Evolutionary conservation across 2,113 vertebrate species (phyloP).

Genomic region (Pollachius pollachius): DNA sequence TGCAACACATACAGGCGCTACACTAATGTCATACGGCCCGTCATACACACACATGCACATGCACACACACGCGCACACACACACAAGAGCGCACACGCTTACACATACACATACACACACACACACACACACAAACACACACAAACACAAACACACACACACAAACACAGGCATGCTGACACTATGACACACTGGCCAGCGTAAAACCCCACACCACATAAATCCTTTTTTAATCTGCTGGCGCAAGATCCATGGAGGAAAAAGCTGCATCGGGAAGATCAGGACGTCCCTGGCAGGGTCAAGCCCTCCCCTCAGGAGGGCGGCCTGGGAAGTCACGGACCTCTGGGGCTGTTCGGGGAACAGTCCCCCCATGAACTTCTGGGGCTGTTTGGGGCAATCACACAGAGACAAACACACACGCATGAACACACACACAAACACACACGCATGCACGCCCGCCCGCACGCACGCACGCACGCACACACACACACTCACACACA

Average conservation of each 20-base stretch:
- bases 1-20: no score
- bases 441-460: no score
- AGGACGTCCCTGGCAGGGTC: constrained; percentile 26
- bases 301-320: neutral
- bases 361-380: neutral
- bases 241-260: constrained; percentile 19
- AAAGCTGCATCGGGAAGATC: constrained; percentile 25
- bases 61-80: neutral
- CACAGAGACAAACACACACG: constrained; percentile 3
- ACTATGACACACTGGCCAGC: no score
- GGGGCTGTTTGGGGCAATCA: neutral
- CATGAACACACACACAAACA: neutral
- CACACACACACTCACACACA: neutral
- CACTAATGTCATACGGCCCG: no score
- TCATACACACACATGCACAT: constrained; percentile 8
- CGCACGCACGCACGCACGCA: neutral
- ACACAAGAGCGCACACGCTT: neutral
- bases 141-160: no score
- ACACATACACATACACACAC: constrained; percentile 9
- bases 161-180: no score
- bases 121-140: neutral
- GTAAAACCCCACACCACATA: neutral
- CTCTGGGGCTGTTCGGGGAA: constrained; percentile 22
- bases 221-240: constrained; percentile 45
- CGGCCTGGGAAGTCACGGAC: no score